Evolutionary conservation across 2,797 vertebrate genomes (phyloP), one percentile per base, ranked within the genome.

Genomic region (Semotilus atromaculatus): DNA sequence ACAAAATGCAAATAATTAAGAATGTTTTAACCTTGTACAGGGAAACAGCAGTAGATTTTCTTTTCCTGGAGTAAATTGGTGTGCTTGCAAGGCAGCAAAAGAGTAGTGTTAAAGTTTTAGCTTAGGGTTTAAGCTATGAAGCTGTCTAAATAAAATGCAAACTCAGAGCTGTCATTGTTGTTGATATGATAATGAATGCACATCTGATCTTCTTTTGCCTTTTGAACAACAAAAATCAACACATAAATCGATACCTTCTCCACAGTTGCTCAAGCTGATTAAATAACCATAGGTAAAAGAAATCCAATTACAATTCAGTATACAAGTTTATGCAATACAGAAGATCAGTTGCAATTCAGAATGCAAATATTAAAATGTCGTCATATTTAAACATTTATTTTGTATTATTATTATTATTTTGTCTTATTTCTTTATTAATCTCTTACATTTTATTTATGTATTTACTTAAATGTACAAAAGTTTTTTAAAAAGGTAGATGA

Each of bases 1-100:
- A 7, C 19, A 72, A 60, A 81, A 72, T 34, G 18, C n/a, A 45
- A 43, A 43, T 0, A 58, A 21, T 60, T 14, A 45, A 26, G 11
- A 60, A 62, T 82, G 6, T 53, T 38, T 55, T 53, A 81, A 80
- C 45, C 3, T 26, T 3, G 16, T 18, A 40, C 51, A 26, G 31
- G 74, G 2, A 45, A 36, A n/a, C 36, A 40, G 19, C 38, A 26
- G 13, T n/a, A 40, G 19, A 16, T 43, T 26, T 71, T 18, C 3
- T 71, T 71, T 43, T 62, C 11, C 3, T 60, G 2, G 16, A 31
- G 6, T 21, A 43, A 29, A 68, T 21, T 7, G 8, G 11, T 23
- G 67, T 73, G 80, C 36, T 82, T 82, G 80, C 80, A 62, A 82
- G 80, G 80, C 80, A 82, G 13, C 53, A 62, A 73, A 73, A 11